These are phyloP conservation scores for Clinocottus analis DNA, from an alignment of 2,113 vertebrate genomes.

Conservation along the genomic window DNA sequence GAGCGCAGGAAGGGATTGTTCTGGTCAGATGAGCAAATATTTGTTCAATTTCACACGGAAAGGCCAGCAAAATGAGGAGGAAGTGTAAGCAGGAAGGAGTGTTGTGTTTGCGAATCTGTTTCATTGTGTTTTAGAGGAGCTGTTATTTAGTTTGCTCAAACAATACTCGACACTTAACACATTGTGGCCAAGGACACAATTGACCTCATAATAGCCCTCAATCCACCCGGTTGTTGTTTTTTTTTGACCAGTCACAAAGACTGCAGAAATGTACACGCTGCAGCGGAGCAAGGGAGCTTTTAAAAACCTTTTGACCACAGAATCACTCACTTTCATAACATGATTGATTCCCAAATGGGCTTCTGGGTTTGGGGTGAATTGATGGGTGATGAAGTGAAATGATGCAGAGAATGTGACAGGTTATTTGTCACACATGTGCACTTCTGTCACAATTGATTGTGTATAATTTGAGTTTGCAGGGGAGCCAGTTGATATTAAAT, in stretches of 20 bases:
- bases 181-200: conserved; percentile 46
- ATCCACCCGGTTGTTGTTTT: conserved; percentile 7
- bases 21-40: conserved; percentile 57
- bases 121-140: conserved; percentile 70
- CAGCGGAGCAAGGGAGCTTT: conserved; percentile 30
- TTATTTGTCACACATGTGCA: conserved; percentile 76
- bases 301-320: conserved; percentile 49
- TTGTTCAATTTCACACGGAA: conserved; percentile 69
- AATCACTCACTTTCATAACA: conserved; percentile 69
- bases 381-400: conserved; percentile 79
- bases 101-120: conserved; percentile 64
- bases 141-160: conserved; percentile 50
- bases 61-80: conserved; percentile 60
- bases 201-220: conserved; percentile 36
- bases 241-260: not conserved
- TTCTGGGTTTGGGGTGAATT: conserved; percentile 73
- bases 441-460: conserved; percentile 77
- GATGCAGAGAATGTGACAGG: conserved; percentile 72
- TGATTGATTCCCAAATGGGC: conserved; percentile 77
- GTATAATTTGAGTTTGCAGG: conserved; percentile 82
- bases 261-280: not conserved
- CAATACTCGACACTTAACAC: conserved; percentile 51
- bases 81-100: conserved; percentile 67
- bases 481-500: conserved; percentile 81
- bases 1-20: conserved; percentile 61